Percentiles rank a stretch among this genome's conserved stretches.
Conservation (phyloP, 2,113 vertebrate species). For the Clarias macrocephalus region DNA sequence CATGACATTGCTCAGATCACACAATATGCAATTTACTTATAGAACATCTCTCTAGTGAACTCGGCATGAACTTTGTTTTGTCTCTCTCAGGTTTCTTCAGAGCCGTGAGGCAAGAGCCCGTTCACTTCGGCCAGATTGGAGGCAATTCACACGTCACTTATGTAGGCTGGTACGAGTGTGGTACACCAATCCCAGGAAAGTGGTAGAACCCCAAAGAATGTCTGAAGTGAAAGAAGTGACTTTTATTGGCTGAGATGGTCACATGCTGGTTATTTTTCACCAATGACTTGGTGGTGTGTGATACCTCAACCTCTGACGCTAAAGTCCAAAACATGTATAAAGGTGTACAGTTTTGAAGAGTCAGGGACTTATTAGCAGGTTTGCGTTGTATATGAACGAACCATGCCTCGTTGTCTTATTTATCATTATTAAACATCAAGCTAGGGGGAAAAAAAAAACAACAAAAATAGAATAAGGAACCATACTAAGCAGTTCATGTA, state of each 20-base stretch:
- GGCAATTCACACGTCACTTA: slow-evolving; percentile 87
- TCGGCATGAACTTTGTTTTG: slow-evolving; percentile 2
- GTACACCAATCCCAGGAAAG: slow-evolving; percentile 91
- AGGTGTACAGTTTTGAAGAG: slow-evolving; percentile 68
- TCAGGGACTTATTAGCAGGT: slow-evolving; percentile 75
- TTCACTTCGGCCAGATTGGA: slow-evolving; percentile 89
- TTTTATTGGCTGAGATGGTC: slow-evolving; percentile 49
- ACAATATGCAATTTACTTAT: not conserved
- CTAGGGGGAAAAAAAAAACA: slow-evolving; percentile 3
- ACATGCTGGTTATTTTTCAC: slow-evolving; percentile 37
- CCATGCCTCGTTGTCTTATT: slow-evolving; percentile 77
- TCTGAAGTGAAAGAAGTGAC: slow-evolving; percentile 37
- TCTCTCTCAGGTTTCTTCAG: slow-evolving; percentile 82
- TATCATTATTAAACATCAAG: slow-evolving; percentile 72
- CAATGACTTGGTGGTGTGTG: slow-evolving; percentile 38
- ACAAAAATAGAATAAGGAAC: slow-evolving; percentile 23
- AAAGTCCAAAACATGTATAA: slow-evolving; percentile 63
- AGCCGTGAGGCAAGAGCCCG: slow-evolving; percentile 90
- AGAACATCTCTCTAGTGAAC: not conserved
- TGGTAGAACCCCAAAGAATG: slow-evolving; percentile 74
- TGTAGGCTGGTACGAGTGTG: slow-evolving; percentile 95
- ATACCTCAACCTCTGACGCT: slow-evolving; percentile 51
- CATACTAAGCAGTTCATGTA: slow-evolving; percentile 21
- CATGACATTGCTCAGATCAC: not conserved
- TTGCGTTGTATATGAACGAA: slow-evolving; percentile 71